These are phyloP conservation scores for Candoia aspera DNA, from an alignment of 2,113 vertebrate genomes.

Conservation along the genomic window DNA sequence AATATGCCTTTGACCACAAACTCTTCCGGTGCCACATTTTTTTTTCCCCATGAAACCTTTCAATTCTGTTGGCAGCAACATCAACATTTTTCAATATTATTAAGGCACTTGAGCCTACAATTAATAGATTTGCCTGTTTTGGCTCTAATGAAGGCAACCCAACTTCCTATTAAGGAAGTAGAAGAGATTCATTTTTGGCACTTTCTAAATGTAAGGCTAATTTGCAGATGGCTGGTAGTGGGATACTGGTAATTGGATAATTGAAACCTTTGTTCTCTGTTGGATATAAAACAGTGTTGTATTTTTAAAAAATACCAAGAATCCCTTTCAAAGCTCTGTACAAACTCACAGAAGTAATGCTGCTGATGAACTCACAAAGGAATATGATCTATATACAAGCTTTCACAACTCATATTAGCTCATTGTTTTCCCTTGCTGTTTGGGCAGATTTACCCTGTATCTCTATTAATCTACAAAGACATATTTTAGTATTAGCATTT, in stretches of 20 bases:
- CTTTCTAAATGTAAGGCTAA: neutral
- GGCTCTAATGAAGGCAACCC: neutral
- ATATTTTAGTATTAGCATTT: neutral
- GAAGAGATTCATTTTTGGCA: neutral
- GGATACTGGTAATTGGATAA: neutral
- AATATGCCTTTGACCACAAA: neutral
- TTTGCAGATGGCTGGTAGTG: neutral
- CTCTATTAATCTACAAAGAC: neutral
- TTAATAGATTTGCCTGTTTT: conserved; percentile 3
- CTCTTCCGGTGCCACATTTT: neutral
- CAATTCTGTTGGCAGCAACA: neutral
- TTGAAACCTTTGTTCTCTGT: neutral
- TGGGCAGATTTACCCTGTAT: neutral
- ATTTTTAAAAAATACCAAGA: neutral
- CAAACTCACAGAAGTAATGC: neutral
- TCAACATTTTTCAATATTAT: neutral
- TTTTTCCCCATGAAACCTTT: neutral
- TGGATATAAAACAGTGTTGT: neutral
- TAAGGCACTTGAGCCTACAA: neutral
- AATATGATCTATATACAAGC: neutral
- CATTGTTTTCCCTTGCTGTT: neutral
- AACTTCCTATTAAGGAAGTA: conserved; percentile 9
- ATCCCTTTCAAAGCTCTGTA: neutral
- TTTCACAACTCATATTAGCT: neutral
- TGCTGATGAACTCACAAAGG: neutral